Evolutionary conservation across 2,113 vertebrate genomes (phyloP), one percentile per base, ranked within the genome.

Genomic region (Speoplatyrhinus poulsoni): DNA sequence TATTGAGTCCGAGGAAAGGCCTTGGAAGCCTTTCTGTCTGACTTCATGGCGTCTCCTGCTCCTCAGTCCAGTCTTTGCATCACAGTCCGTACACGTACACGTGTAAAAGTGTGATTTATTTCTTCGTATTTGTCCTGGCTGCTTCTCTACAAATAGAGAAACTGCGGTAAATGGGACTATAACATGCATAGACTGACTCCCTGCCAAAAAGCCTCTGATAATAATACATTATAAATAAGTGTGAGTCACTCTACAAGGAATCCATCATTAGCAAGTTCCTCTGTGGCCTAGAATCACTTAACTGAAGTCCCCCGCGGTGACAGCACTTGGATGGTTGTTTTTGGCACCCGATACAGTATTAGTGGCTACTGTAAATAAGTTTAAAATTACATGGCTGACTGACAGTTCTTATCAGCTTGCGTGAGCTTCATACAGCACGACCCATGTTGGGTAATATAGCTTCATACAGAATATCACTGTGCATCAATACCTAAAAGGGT

Each of bases 251-350:
- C 17, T 3, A 12, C 63, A 65, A 53, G 26, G 60, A 58, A 50
- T 68, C 64, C 47, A 52, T 9, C 73, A 48, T 36, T 60, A 16
- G 48, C 33, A 60, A 79, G 59, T 71, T 60, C 5, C 33, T 8
- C 61, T 77, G 69, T 32, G 3, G 10, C 26, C 50, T 54, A 5
- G 26, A 68, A 15, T 49, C 36, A 53, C 0, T 55, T 65, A 46
- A 54, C 48, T 46, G 46, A n/a, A 0, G 2, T 75, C 54, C 10
- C 32, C 46, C n/a, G 64, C 68, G 52, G 47, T 15, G 57, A 4
- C 46, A 65, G 56, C 9, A 13, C 46, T 52, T 46, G 52, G 60
- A 48, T 36, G 33, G 65, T n/a, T 69, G 57, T 19, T 71, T 72
- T 4, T 67, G n/a, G 46, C 73, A 70, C 50, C 49, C 15, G 26